Evolutionary conservation across 2,888 invertebrate genomes (phyloP).

Genomic region (Macaria liturata): DNA sequence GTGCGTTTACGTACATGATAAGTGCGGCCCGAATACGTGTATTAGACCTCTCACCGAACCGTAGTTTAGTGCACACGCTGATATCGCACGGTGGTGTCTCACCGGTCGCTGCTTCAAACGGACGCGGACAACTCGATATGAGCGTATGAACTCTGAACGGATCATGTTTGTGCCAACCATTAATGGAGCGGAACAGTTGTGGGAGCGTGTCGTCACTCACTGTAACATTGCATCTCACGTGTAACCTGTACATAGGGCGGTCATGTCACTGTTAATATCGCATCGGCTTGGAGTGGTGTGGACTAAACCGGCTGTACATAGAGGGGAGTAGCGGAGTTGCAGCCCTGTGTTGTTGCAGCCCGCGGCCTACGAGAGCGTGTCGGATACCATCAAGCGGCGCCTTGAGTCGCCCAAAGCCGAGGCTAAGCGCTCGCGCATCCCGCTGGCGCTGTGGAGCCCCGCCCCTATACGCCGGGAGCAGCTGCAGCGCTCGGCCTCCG

Average conservation of each 20-base stretch:
- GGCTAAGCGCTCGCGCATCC: conserved; percentile 72
- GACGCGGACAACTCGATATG: too few species aligned
- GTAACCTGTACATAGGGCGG: conserved; percentile 16
- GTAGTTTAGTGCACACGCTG: too few species aligned
- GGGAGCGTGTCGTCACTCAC: too few species aligned
- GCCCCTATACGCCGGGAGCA: conserved; percentile 64
- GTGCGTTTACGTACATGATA: too few species aligned
- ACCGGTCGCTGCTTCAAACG: too few species aligned
- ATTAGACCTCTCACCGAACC: too few species aligned
- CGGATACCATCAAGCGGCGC: conserved; percentile 85
- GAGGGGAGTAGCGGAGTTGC: conserved; percentile 3
- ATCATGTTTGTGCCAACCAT: too few species aligned
- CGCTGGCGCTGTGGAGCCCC: conserved; percentile 69
- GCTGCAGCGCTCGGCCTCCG: conserved; percentile 49
- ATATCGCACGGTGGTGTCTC: too few species aligned
- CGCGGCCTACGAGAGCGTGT: conserved; percentile 80
- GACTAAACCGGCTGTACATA: not conserved
- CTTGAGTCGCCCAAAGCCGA: conserved; percentile 70
- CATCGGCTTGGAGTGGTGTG: not conserved
- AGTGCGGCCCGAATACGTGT: too few species aligned
- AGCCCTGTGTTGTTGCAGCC: conserved; percentile 61
- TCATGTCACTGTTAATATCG: conserved; percentile 3
- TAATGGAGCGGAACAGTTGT: too few species aligned
- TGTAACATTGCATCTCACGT: too few species aligned
- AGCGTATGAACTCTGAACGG: too few species aligned